Conservation (phyloP, 2,797 vertebrate genomes). For the Gila robusta region DNA sequence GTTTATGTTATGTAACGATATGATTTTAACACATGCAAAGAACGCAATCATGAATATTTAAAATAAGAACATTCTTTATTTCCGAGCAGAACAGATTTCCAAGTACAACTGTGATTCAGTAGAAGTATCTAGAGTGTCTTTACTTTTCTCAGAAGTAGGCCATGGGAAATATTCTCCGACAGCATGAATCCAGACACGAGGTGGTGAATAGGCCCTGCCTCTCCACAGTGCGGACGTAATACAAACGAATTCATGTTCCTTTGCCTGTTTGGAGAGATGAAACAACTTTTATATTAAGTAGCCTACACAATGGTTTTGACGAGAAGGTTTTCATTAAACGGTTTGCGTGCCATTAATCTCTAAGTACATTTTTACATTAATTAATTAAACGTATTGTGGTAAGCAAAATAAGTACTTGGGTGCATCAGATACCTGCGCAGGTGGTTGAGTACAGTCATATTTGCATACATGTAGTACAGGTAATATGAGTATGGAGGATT, state of each 20-base stretch:
- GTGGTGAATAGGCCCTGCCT: constrained; percentile 97
- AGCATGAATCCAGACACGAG: constrained; percentile 96
- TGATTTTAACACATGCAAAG: not conserved
- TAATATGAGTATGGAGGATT: constrained; percentile 99
- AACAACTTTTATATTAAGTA: not conserved
- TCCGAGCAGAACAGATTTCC: not conserved
- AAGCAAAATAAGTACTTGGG: not conserved
- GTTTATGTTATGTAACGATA: not conserved
- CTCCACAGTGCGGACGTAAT: constrained; percentile 95
- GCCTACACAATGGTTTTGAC: not conserved
- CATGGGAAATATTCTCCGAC: constrained; percentile 97
- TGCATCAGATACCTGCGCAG: constrained; percentile 86
- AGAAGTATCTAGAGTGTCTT: not conserved
- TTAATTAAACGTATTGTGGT: not conserved
- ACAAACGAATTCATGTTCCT: constrained; percentile 90
- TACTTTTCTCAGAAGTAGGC: constrained; percentile 96
- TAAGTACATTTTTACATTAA: not conserved
- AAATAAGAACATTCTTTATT: not conserved
- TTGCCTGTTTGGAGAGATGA: constrained; percentile 75
- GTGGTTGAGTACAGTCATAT: constrained; percentile 97
- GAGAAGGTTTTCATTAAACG: not conserved
- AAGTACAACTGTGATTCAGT: not conserved
- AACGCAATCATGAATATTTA: not conserved
- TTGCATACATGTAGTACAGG: constrained; percentile 97
- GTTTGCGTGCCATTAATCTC: not conserved